Evolutionary conservation across 2,797 vertebrate genomes (phyloP).

Genomic region (Gallinago stenura): DNA sequence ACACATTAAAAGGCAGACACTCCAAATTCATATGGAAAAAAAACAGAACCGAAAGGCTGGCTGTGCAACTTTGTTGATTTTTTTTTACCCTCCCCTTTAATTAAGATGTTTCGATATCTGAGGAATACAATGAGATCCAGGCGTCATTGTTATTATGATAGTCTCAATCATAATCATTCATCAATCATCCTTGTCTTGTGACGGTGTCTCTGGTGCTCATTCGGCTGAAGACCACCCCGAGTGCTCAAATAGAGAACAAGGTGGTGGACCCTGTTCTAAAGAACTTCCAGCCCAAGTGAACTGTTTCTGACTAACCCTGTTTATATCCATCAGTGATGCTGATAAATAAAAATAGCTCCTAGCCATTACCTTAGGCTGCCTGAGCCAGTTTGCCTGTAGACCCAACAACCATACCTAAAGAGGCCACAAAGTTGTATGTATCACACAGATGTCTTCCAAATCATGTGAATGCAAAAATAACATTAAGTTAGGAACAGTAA

Average conservation of each 20-base stretch:
- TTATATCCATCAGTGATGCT: not conserved
- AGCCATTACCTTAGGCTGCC: not conserved
- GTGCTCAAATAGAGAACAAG: not conserved
- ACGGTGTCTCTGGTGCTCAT: not conserved
- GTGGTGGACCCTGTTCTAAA: not conserved
- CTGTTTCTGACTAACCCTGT: not conserved
- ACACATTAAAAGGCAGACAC: constrained; percentile 29
- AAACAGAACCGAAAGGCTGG: not conserved
- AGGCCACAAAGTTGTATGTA: not conserved
- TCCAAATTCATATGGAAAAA: not conserved
- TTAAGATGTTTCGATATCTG: not conserved
- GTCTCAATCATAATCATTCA: not conserved
- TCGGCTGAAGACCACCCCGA: not conserved
- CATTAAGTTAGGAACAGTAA: not conserved
- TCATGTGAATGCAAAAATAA: not conserved
- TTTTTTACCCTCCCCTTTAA: not conserved
- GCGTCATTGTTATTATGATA: not conserved
- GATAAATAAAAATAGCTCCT: not conserved
- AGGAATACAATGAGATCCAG: not conserved
- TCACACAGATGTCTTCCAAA: not conserved
- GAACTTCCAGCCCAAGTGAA: not conserved
- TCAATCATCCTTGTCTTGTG: not conserved
- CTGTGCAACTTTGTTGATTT: not conserved
- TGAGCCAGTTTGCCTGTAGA: not conserved
- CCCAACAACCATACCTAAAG: not conserved